These are phyloP conservation scores for Carapus acus DNA, from an alignment of 2,797 vertebrate genomes.

Conservation along the genomic window DNA sequence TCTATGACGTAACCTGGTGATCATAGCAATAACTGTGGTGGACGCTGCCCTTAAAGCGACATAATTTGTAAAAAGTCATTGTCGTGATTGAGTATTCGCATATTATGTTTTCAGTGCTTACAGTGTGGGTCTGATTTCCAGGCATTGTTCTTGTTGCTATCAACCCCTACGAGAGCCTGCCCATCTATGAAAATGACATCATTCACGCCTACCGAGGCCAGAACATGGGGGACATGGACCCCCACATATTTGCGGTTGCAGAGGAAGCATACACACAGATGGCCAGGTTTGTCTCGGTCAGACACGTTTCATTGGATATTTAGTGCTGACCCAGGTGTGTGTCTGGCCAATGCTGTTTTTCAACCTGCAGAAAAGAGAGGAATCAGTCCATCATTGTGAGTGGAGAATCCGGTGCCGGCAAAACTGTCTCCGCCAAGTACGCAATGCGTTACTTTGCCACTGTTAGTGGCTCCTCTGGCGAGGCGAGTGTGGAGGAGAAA, in stretches of 20 bases:
- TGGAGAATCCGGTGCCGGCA: slow-evolving; percentile 97
- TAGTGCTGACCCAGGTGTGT: too few relatives aligned
- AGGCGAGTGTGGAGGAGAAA: slow-evolving; percentile 86
- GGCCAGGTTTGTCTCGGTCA: slow-evolving; percentile 74
- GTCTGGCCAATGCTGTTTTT: too few relatives aligned
- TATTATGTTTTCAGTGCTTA: too few relatives aligned
- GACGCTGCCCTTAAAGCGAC: slow-evolving; percentile 48
- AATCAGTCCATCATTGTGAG: slow-evolving; percentile 99
- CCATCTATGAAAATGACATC: slow-evolving; percentile 93
- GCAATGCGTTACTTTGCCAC: slow-evolving; percentile 97
- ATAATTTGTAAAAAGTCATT: slow-evolving; percentile 11
- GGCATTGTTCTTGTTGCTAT: slow-evolving; percentile 97
- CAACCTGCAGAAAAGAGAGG: slow-evolving; percentile 88
- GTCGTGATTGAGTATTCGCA: too few relatives aligned
- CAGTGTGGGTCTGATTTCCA: slow-evolving; percentile 38
- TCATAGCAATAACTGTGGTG: slow-evolving; percentile 33
- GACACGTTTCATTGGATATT: slow-evolving; percentile 5
- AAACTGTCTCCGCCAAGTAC: slow-evolving; percentile 96
- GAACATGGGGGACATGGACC: slow-evolving; percentile 98
- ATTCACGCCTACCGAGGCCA: slow-evolving; percentile 95
- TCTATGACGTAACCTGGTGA: slow-evolving; percentile 34
- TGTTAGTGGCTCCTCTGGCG: slow-evolving; percentile 85
- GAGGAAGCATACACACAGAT: slow-evolving; percentile 98
- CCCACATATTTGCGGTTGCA: slow-evolving; percentile 96
- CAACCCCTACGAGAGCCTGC: slow-evolving; percentile 92